Conservation (phyloP, 2,797 vertebrate species). For the Paguma larvata region DNA sequence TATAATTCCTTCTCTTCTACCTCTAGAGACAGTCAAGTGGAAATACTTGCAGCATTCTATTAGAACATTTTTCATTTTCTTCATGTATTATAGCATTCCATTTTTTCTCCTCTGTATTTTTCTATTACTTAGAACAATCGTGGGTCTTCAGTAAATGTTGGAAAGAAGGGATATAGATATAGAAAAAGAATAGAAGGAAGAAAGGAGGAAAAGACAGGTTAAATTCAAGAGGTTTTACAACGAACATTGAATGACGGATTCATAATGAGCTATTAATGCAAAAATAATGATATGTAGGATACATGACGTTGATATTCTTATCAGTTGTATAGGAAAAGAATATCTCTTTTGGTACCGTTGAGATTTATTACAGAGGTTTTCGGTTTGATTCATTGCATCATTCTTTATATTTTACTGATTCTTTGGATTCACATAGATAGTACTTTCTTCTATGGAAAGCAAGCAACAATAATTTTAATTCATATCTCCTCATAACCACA, state of each 20-base stretch:
- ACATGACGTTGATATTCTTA: not conserved
- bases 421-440: not conserved
- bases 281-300: not conserved
- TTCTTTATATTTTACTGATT: slow-evolving; percentile 9
- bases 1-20: not conserved
- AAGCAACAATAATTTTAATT: not conserved
- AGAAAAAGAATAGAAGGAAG: not conserved
- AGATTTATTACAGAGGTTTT: not conserved
- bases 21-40: not conserved
- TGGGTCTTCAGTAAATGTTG: not conserved
- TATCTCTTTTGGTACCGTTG: not conserved
- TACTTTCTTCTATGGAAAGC: not conserved
- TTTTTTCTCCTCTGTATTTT: not conserved
- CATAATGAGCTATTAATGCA: not conserved
- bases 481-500: not conserved
- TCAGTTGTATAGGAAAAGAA: not conserved
- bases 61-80: not conserved
- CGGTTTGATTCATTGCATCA: not conserved
- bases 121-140: not conserved
- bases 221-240: not conserved
- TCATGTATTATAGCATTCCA: not conserved
- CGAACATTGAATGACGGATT: not conserved
- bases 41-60: not conserved
- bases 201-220: not conserved
- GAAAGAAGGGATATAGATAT: not conserved